Evolutionary conservation across 2,797 vertebrate genomes (phyloP).

Genomic region (Alexandromys oeconomus): DNA sequence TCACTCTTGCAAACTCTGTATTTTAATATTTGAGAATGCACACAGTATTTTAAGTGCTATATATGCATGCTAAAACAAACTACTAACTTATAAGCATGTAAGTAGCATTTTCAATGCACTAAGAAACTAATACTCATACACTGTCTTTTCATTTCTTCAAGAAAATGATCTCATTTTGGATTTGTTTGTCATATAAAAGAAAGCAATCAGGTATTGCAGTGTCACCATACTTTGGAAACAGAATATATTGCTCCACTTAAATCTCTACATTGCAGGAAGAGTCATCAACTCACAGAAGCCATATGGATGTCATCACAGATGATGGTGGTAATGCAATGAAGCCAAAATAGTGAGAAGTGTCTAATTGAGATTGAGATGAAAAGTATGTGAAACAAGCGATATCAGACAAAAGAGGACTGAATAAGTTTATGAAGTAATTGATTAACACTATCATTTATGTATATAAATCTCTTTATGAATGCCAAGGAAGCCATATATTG

Average conservation of each 20-base stretch:
- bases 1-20: background rate
- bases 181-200: slow-evolving; percentile 62
- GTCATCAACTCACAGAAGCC: slow-evolving; percentile 78
- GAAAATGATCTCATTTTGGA: background rate
- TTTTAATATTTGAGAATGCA: background rate
- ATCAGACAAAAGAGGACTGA: background rate
- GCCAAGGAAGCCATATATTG: background rate
- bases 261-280: slow-evolving; percentile 67
- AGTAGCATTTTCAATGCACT: background rate
- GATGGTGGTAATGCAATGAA: slow-evolving; percentile 75
- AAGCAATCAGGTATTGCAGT: slow-evolving; percentile 44
- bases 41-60: slow-evolving; percentile 4
- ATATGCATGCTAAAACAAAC: background rate
- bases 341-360: slow-evolving; percentile 74
- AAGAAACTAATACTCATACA: background rate
- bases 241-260: slow-evolving; percentile 77
- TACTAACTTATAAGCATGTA: background rate
- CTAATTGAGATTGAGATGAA: slow-evolving; percentile 66
- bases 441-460: background rate
- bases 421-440: background rate
- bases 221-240: slow-evolving; percentile 67
- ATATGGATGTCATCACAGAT: slow-evolving; percentile 71
- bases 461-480: background rate
- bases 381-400: background rate
- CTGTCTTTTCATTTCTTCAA: slow-evolving; percentile 19